Percentiles rank a stretch among this genome's conserved stretches.
phyloP scores from a whole-genome alignment of 2,888 invertebrate genomes.

The Adelognathus sp. region DNA sequence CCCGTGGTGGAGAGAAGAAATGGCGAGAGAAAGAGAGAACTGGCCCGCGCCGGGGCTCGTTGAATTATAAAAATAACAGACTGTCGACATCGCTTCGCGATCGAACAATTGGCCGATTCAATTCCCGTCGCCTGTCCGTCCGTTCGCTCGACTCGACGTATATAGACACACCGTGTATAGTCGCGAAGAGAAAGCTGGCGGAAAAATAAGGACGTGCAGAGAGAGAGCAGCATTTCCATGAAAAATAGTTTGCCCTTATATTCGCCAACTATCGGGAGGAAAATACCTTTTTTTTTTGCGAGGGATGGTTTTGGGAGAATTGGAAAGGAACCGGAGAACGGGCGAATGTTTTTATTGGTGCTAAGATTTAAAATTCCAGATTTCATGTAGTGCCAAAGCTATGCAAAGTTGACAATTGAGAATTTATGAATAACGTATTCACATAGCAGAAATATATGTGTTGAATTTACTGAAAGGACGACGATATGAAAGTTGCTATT shows the following conservation, averaged over 20 bases:
- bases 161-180: conserved; percentile 2
- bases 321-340: background rate
- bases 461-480: no score
- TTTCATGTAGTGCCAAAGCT: no score
- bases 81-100: conserved; percentile 66
- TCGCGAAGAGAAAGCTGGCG: conserved; percentile 11
- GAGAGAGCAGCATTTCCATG: conserved; percentile 36
- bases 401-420: no score
- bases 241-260: conserved; percentile 40
- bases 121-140: conserved; percentile 65
- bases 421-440: no score
- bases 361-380: no score
- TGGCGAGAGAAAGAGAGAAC: conserved; percentile 61
- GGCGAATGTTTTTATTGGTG: no score
- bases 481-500: no score
- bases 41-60: conserved; percentile 65
- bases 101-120: conserved; percentile 78
- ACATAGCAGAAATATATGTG: no score
- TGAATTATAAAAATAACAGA: conserved; percentile 80
- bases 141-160: conserved; percentile 29
- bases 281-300: conserved; percentile 46
- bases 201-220: conserved; percentile 10
- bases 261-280: conserved; percentile 46
- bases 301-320: background rate
- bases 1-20: no score